Conservation (phyloP, 2,888 invertebrate species). For the Apocheima hispidaria region DNA sequence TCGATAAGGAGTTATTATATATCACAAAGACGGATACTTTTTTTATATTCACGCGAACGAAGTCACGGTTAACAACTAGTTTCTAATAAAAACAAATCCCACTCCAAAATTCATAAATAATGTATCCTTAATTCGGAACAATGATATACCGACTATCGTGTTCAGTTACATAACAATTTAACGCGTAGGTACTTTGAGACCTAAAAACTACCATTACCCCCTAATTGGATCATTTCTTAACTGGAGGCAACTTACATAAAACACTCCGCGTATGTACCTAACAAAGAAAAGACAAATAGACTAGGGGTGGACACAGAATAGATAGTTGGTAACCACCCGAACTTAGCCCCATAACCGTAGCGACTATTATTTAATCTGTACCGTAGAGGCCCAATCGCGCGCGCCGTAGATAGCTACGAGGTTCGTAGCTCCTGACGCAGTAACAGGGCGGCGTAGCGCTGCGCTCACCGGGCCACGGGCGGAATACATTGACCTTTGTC, state of each 20-base stretch:
- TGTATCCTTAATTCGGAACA: not conserved
- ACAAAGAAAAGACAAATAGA: constrained; percentile 63
- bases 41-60: too few relatives aligned
- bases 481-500: constrained; percentile 67
- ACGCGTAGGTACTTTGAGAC: constrained; percentile 31
- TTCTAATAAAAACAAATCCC: too few relatives aligned
- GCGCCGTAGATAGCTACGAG: constrained; percentile 76
- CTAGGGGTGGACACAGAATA: constrained; percentile 4
- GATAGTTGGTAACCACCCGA: constrained; percentile 34
- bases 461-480: constrained; percentile 60
- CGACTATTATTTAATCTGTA: not conserved
- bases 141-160: constrained; percentile 27
- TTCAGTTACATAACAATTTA: constrained; percentile 37
- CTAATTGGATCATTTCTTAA: constrained; percentile 60
- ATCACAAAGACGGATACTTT: too few relatives aligned
- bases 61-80: too few relatives aligned
- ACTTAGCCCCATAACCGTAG: constrained; percentile 52
- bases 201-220: constrained; percentile 52
- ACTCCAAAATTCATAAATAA: too few relatives aligned
- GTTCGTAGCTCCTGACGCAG: constrained; percentile 77
- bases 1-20: too few relatives aligned
- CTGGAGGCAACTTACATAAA: constrained; percentile 51
- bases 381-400: constrained; percentile 64
- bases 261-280: constrained; percentile 44
- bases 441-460: constrained; percentile 72